Evolutionary conservation across 2,113 vertebrate species (phyloP), one percentile per base, ranked within the genome.

Genomic region (Xyliphius kryptos): DNA sequence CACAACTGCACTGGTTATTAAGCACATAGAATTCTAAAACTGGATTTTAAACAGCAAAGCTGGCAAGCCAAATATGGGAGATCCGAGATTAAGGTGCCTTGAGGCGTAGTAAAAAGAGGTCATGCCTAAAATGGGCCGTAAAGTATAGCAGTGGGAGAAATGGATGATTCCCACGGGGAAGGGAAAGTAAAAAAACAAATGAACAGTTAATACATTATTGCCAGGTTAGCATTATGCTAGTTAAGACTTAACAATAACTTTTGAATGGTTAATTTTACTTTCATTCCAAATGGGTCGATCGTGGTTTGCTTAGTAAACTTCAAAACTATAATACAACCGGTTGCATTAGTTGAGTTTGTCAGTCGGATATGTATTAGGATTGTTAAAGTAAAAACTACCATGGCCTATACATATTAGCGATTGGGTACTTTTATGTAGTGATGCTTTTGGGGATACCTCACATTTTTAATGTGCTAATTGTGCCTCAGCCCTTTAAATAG

Each of bases 401-500:
- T 11, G 20, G 20, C 19, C 4, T 53, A 17, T 38, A 3, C n/a
- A 36, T 20, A 9, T 53, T 15, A 15, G 14, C 21, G 22, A 49
- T 17, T 12, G 12, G 22, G 20, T 43, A 13, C 17, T n/a, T 17
- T n/a, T 19, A 13, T 51, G 46, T 17, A 41, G 3, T 9, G 14
- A 19, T 40, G 20, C 32, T n/a, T 20, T 66, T 48, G 16, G 13
- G 47, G 53, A 15, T 44, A 44, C 16, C n/a, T 32, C 12, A 10
- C 55, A 63, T 11, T 44, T 47, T 65, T 54, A 54, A 52, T 72
- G 54, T 63, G 70, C 69, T 56, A 65, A 67, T 63, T 74, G 57
- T 67, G 40, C 47, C 51, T 70, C 47, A 16, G 72, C 74, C 71
- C 82, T 80, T 51, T 17, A 82, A 83, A 80, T 85, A 82, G 82